Evolutionary conservation across 2,888 invertebrate genomes (phyloP), one percentile per base, ranked within the genome.

Genomic region (Acanthococcus lagerstroemiae): DNA sequence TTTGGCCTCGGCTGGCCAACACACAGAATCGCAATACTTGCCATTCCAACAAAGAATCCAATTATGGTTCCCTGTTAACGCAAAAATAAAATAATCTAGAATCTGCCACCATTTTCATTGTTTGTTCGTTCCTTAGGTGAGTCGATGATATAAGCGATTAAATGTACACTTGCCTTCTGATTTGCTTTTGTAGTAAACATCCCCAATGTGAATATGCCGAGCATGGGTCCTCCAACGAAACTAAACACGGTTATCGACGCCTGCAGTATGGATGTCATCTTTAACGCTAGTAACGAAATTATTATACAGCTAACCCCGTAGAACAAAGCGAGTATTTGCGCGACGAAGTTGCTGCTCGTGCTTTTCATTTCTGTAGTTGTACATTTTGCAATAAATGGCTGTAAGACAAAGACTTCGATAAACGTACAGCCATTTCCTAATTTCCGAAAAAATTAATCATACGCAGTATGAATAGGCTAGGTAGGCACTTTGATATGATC

Each of bases 191-290:
- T 24, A 7, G 56, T 21, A 12, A 56, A 55, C 88, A 94, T 90
- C 71, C 93, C 93, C 26, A 93, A 77, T 0, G 90, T 86, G 74
- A 93, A 94, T 1, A 93, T 78, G 0, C 87, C 92, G 22, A 93
- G 77, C 15, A 92, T 75, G 0, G 93, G 93, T 0, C 93, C 93
- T 0, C 92, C 92, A 2, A 90, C 84, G 0, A 90, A 86, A 1
- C 90, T 92, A 73, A 93, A 91, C 70, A 92, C 88, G 0, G 90
- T 90, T 7, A 92, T 77, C 0, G 90, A 83, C 0, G 89, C 88
- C 77, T 92, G 90, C 15, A 95, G 78, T 17, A 95, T 81, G 0
- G 90, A 90, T 0, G 91, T 92, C 54, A 94, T 78, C 66, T 85
- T 80, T 71, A 92, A 86, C 0, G 91, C 90, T 5, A 90, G 72